Conservation (phyloP, 1,140 invertebrate genomes). For the Ditylenchus dipsaci region DNA sequence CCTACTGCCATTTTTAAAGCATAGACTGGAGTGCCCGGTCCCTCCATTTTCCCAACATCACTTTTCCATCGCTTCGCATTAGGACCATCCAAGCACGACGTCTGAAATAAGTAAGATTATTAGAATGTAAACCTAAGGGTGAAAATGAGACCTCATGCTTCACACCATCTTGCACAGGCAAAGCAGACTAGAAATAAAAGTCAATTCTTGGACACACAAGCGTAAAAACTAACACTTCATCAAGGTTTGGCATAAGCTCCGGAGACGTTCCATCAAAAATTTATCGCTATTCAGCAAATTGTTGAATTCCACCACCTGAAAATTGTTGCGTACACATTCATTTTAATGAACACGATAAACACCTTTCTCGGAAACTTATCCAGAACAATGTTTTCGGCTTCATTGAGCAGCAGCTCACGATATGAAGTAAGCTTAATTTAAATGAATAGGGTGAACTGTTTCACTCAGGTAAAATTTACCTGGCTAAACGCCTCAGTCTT, state of each 20-base stretch:
- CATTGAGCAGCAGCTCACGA: constrained; percentile 4
- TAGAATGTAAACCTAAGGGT: too few relatives aligned
- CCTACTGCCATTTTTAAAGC: constrained; percentile 67
- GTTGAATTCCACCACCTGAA: constrained; percentile 36
- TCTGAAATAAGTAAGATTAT: too few relatives aligned
- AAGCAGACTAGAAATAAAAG: not conserved
- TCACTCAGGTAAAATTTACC: not conserved
- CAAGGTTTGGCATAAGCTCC: constrained; percentile 18
- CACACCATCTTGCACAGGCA: not conserved
- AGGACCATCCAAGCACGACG: not conserved
- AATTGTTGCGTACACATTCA: not conserved
- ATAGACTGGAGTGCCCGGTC: constrained; percentile 59
- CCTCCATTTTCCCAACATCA: not conserved
- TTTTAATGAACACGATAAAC: not conserved
- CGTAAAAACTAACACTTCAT: constrained; percentile 19
- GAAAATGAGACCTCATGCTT: not conserved
- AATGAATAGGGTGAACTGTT: not conserved
- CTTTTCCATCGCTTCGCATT: constrained; percentile 11
- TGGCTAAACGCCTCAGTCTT: constrained; percentile 4
- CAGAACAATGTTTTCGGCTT: constrained; percentile 29
- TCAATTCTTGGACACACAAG: not conserved
- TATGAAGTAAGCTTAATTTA: constrained; percentile 18
- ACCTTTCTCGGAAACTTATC: constrained; percentile 22
- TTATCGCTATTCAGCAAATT: constrained; percentile 27
- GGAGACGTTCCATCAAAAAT: constrained; percentile 23